These are phyloP conservation scores for Smittia aterrima DNA, from an alignment of 2,888 invertebrate genomes.

Conservation along the genomic window DNA sequence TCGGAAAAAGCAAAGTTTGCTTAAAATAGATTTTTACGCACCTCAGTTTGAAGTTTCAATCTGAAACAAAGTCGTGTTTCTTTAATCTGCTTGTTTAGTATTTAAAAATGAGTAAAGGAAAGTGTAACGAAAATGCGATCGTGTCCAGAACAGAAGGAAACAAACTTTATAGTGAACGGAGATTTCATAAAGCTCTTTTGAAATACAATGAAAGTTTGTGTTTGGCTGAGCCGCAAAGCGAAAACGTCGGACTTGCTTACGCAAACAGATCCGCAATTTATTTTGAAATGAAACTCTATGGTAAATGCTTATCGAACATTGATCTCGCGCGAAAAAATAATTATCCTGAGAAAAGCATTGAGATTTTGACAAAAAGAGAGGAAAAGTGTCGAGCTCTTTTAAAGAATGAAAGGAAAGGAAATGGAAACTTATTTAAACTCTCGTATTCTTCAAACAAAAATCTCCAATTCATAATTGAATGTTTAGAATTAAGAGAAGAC, in stretches of 20 bases:
- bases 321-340: conserved; percentile 59
- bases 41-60: no score
- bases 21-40: no score
- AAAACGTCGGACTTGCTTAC: conserved; percentile 43
- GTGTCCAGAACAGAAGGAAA: conserved; percentile 19
- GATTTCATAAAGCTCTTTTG: conserved; percentile 52
- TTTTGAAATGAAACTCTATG: conserved; percentile 62
- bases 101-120: neutral
- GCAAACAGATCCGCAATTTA: conserved; percentile 70
- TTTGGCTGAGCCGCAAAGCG: conserved; percentile 57
- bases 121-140: neutral
- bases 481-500: conserved; percentile 60
- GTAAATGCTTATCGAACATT: conserved; percentile 68
- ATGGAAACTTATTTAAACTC: conserved; percentile 36
- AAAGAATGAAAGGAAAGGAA: conserved; percentile 20
- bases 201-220: conserved; percentile 65
- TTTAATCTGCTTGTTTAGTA: no score
- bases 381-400: conserved; percentile 54
- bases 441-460: conserved; percentile 46
- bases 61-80: no score
- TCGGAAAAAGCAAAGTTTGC: no score
- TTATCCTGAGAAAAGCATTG: conserved; percentile 56
- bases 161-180: neutral
- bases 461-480: conserved; percentile 63
- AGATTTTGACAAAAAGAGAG: conserved; percentile 63